Conservation (phyloP, 1,140 invertebrate species). For the Rhyzopertha dominica region DNA sequence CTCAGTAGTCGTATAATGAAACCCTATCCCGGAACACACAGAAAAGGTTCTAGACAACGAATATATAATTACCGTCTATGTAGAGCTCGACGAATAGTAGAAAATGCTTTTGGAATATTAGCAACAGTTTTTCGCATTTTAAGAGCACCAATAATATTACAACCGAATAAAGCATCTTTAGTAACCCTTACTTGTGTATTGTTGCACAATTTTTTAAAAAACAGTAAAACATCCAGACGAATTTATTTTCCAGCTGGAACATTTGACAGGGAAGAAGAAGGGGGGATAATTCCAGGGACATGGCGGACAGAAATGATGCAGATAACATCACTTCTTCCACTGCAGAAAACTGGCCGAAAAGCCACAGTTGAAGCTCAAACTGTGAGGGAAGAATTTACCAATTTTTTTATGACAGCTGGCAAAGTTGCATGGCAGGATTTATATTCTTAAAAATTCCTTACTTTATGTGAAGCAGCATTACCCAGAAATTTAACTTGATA, state of each 20-base stretch:
- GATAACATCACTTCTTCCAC: conserved; percentile 7
- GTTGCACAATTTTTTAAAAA: conserved; percentile 17
- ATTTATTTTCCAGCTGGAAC: conserved; percentile 7
- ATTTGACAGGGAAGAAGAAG: conserved; percentile 13
- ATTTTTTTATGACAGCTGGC: too few species aligned
- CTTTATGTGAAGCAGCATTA: too few species aligned
- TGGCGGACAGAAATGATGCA: conserved; percentile 9
- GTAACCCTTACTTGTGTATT: neutral
- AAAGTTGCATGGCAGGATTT: too few species aligned
- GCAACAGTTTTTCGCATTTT: conserved; percentile 5
- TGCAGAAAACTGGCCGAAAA: too few species aligned
- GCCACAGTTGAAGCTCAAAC: too few species aligned
- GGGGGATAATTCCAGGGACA: conserved; percentile 6
- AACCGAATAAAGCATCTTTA: neutral
- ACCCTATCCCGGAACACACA: conserved; percentile 38
- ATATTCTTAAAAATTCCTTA: too few species aligned
- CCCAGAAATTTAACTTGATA: too few species aligned
- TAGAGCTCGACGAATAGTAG: conserved; percentile 7
- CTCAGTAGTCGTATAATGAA: conserved; percentile 44
- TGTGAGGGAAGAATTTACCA: too few species aligned
- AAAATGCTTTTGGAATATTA: conserved; percentile 15
- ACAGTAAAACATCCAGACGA: conserved; percentile 9
- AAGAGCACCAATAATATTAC: conserved; percentile 2
- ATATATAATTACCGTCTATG: conserved; percentile 9
- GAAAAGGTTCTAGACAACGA: conserved; percentile 22